phyloP scores from a whole-genome alignment of 2,797 vertebrate species.

The Artibeus jamaicensis region DNA sequence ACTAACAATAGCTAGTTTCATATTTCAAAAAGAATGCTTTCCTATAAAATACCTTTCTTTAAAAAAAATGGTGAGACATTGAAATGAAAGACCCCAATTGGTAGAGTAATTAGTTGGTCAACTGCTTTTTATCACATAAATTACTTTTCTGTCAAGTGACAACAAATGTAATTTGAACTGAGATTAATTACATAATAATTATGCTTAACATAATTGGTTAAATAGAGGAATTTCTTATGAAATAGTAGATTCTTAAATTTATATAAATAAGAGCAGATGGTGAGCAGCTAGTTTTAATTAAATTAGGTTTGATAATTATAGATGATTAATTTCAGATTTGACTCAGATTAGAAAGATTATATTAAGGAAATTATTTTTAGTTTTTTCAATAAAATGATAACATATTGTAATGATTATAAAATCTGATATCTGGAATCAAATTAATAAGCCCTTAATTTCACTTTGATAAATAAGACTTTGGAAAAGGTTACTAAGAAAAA shows the following conservation, averaged over 20 bases:
- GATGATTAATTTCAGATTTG: conserved; percentile 85
- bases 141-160: conserved; percentile 80
- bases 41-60: conserved; percentile 61
- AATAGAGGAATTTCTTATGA: conserved; percentile 80
- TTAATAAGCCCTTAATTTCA: conserved; percentile 42
- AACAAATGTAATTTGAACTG: conserved; percentile 80
- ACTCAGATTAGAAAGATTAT: conserved; percentile 83
- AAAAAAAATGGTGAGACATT: conserved; percentile 55
- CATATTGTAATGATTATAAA: conserved; percentile 9
- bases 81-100: conserved; percentile 66
- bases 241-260: conserved; percentile 83
- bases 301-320: conserved; percentile 85
- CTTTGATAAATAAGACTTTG: conserved; percentile 48
- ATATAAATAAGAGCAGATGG: conserved; percentile 85
- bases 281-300: conserved; percentile 84
- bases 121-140: conserved; percentile 78
- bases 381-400: conserved; percentile 58
- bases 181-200: conserved; percentile 81
- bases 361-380: conserved; percentile 81
- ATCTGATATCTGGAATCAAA: conserved; percentile 42
- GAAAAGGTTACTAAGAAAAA: conserved; percentile 49
- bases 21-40: conserved; percentile 42
- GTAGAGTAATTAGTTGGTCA: conserved; percentile 76
- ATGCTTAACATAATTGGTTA: conserved; percentile 81
- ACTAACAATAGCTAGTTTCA: conserved; percentile 39